Conservation (phyloP, 92 coral and sea anemone species). For the Paragorgia papillata region DNA sequence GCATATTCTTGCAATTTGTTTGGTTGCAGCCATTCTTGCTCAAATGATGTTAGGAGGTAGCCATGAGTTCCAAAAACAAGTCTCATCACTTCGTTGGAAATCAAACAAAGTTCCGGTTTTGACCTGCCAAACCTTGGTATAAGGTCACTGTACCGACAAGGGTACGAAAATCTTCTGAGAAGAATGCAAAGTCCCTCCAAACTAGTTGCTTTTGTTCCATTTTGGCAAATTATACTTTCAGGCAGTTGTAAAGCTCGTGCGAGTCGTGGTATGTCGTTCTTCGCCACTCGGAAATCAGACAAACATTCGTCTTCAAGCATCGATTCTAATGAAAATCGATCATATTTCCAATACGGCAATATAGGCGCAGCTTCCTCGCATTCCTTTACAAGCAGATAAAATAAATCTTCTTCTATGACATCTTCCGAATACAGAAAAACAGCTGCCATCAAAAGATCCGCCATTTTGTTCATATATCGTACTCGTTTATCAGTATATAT, state of each 20-base stretch:
- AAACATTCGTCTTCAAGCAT: too few species aligned
- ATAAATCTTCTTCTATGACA: conserved; percentile 12
- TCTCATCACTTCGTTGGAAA: conserved; percentile 24
- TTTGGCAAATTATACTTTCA: conserved; percentile 23
- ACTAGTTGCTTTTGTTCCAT: conserved; percentile 21
- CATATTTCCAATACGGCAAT: too few species aligned
- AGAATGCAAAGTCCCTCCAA: conserved; percentile 47
- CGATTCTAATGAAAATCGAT: too few species aligned
- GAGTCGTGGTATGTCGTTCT: too few species aligned
- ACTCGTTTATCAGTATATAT: too few species aligned
- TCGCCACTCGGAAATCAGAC: too few species aligned
- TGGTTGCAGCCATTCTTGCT: conserved; percentile 22
- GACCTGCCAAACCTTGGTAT: conserved; percentile 35
- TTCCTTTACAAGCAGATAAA: neutral
- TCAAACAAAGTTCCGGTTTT: conserved; percentile 20
- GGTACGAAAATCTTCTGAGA: conserved; percentile 46
- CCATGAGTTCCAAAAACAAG: neutral
- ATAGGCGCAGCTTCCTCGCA: neutral
- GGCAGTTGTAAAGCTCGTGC: neutral
- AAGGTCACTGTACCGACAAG: conserved; percentile 45
- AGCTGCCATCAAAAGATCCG: neutral
- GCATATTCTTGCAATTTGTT: conserved; percentile 3
- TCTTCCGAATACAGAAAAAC: neutral
- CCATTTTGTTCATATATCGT: too few species aligned
- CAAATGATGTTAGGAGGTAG: neutral